Conservation (phyloP, 1,140 invertebrate genomes). For the Drosophila saltans region DNA sequence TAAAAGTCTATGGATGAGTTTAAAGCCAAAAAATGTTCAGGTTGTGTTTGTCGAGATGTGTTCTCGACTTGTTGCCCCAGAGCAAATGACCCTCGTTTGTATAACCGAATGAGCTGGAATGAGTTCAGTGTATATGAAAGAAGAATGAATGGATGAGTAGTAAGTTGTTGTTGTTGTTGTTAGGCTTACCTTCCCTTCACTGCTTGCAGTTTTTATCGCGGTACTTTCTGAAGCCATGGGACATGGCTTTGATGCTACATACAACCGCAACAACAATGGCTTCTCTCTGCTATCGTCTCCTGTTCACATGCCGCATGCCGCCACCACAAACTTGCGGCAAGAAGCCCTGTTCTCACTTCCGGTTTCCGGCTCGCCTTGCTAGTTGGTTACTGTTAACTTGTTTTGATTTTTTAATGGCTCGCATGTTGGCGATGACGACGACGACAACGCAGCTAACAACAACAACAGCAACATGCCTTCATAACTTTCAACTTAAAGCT, state of each 20-base stretch:
- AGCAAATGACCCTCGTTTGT: conserved; percentile 59
- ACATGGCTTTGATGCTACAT: conserved; percentile 50
- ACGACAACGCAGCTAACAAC: conserved; percentile 28
- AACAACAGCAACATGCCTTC: conserved; percentile 40
- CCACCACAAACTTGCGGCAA: conserved; percentile 76
- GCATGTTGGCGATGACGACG: conserved; percentile 51
- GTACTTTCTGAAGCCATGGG: conserved; percentile 36
- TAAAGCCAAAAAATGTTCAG: conserved; percentile 26
- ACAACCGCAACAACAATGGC: conserved; percentile 43
- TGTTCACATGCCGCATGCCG: conserved; percentile 58
- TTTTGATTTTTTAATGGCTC: conserved; percentile 81
- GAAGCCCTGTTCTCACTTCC: conserved; percentile 74
- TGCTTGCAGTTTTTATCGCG: conserved; percentile 58
- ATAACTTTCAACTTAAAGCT: conserved; percentile 57
- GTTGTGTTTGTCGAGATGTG: conserved; percentile 11
- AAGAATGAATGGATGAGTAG: neutral
- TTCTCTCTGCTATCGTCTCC: conserved; percentile 21
- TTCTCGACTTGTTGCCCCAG: conserved; percentile 47
- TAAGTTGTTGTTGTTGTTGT: too few species aligned
- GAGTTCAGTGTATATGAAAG: neutral
- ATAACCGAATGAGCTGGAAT: conserved; percentile 4
- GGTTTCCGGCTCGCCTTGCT: conserved; percentile 64
- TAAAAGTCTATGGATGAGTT: conserved; percentile 5
- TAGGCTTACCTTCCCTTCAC: conserved; percentile 53
- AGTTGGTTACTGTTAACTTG: conserved; percentile 73